Conservation (phyloP, 2,797 vertebrate species). For the Caiman crocodilus region DNA sequence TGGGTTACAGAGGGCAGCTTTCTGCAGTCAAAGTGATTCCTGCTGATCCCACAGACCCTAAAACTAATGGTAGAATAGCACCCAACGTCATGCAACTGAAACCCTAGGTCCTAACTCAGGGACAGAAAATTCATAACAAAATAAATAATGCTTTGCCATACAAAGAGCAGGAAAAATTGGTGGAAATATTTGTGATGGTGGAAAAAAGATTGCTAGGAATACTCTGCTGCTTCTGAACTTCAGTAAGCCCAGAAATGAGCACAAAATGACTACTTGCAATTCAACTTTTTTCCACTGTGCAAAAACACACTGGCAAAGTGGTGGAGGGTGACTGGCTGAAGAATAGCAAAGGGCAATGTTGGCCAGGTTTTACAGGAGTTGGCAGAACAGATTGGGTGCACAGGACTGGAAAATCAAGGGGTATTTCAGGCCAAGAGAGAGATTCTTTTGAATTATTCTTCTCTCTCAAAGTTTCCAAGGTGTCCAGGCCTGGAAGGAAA, state of each 20-base stretch:
- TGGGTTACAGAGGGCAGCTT: constrained; percentile 51
- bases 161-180: not conserved
- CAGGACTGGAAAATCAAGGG: not conserved
- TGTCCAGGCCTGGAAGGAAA: not conserved
- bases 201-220: not conserved
- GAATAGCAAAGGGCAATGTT: not conserved
- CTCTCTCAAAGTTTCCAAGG: not conserved
- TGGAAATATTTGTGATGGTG: not conserved
- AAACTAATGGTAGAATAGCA: not conserved
- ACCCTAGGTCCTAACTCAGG: not conserved
- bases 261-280: not conserved
- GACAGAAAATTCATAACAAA: not conserved
- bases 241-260: not conserved
- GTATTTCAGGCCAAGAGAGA: not conserved
- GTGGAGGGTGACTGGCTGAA: not conserved
- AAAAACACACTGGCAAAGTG: not conserved
- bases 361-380: not conserved
- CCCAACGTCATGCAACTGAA: not conserved
- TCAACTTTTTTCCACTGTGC: not conserved
- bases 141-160: not conserved
- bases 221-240: not conserved
- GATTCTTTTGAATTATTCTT: not conserved
- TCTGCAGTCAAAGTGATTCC: not conserved
- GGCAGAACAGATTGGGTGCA: fast-evolving
- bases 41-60: not conserved